Evolutionary conservation across 1,140 invertebrate species (phyloP).

Genomic region (Coenobita brevimanus): DNA sequence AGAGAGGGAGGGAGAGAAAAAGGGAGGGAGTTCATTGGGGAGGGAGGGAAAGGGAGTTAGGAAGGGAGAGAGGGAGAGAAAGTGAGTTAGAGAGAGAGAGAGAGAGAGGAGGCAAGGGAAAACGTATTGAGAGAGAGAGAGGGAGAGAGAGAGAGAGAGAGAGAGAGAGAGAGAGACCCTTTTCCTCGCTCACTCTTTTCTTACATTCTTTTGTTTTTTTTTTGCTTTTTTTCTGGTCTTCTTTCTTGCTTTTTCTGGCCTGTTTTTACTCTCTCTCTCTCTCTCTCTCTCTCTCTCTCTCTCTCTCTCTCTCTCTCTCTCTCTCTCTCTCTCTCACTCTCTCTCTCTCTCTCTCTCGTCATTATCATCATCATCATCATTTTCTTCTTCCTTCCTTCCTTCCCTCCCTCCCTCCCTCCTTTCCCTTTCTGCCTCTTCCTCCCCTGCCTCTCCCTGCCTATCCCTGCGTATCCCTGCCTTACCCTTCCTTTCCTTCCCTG

Average conservation of each 20-base stretch:
- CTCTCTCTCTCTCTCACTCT: neutral
- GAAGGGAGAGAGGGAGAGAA: no score
- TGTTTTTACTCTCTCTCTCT: neutral
- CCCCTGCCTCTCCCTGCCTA: no score
- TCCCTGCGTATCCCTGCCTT: no score
- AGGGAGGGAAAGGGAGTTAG: no score
- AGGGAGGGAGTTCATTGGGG: no score
- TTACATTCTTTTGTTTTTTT: no score
- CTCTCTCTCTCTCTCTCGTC: neutral
- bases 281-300: slow-evolving; percentile 13
- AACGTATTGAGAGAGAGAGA: no score
- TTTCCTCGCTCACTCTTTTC: no score
- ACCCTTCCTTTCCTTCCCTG: no score
- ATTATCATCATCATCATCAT: neutral
- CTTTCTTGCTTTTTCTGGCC: neutral
- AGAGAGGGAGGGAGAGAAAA: neutral
- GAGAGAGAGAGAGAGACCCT: neutral
- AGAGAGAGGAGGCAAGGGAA: no score
- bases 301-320: neutral
- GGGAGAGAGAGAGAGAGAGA: no score
- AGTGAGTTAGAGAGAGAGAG: no score
- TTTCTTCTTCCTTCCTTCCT: neutral
- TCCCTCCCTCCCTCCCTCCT: neutral
- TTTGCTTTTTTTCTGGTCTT: neutral
- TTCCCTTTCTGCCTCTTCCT: neutral